Percentiles rank a stretch among this genome's conserved stretches.
These are phyloP conservation scores for Bombus vancouverensis DNA, from an alignment of 1,140 invertebrate genomes.

Conservation along the genomic window DNA sequence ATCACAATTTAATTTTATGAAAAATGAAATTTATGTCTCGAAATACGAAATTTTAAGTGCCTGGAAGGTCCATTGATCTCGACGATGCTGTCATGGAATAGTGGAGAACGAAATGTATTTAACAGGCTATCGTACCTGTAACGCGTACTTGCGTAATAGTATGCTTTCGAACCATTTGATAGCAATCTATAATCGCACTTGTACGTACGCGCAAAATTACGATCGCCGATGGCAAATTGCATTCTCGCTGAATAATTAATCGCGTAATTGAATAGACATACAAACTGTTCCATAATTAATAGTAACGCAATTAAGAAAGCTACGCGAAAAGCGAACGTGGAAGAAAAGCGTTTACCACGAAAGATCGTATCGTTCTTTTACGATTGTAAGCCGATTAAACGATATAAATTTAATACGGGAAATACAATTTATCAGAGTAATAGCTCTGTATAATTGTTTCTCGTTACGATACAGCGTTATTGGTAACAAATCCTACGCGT, in stretches of 20 bases:
- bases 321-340: too few relatives aligned
- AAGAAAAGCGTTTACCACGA: too few relatives aligned
- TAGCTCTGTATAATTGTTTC: too few relatives aligned
- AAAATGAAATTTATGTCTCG: not conserved
- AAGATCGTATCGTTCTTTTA: too few relatives aligned
- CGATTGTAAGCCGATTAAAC: not conserved
- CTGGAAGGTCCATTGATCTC: not conserved
- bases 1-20: too few relatives aligned
- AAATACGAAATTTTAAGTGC: not conserved
- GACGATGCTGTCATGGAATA: not conserved
- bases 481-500: not conserved
- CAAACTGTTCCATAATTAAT: not conserved
- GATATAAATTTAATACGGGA: not conserved
- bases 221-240: not conserved
- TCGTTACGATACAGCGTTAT: not conserved
- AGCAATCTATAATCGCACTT: not conserved
- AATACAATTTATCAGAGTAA: not conserved
- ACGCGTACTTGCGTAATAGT: not conserved
- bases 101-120: not conserved
- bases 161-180: not conserved
- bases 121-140: not conserved
- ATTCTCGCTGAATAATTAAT: slow-evolving; percentile 1
- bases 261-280: not conserved
- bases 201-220: not conserved
- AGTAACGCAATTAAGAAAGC: too few relatives aligned